Percentiles rank a stretch among this genome's conserved stretches.
Conservation (phyloP, 2,797 vertebrate genomes). For the Micromesistius poutassou region DNA sequence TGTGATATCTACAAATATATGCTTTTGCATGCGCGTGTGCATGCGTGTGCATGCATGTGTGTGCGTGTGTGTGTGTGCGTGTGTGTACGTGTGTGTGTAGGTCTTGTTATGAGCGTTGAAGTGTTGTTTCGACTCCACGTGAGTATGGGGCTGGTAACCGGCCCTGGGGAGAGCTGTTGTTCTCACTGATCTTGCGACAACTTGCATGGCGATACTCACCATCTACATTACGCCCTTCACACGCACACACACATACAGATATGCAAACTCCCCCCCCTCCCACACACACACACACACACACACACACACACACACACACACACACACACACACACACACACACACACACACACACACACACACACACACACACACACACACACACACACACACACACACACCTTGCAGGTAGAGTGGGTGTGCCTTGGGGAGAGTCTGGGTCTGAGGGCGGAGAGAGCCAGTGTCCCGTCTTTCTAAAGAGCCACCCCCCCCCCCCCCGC, state of each 20-base stretch:
- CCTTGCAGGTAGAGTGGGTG: constrained; percentile 18
- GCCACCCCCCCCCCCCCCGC: too few relatives aligned
- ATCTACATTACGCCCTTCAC: background rate
- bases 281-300: background rate
- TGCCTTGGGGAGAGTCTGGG: constrained; percentile 41
- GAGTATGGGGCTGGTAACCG: constrained; percentile 45
- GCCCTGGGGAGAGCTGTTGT: constrained; percentile 61
- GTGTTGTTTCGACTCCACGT: constrained; percentile 55
- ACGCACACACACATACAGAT: constrained; percentile 8
- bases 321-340: constrained; percentile 2
- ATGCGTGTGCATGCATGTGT: constrained; percentile 4
- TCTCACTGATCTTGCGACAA: constrained; percentile 48
- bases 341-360: constrained; percentile 1
- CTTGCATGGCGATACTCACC: constrained; percentile 24
- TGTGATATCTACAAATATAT: constrained; percentile 6
- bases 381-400: constrained; percentile 6
- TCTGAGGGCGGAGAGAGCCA: constrained; percentile 33
- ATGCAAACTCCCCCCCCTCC: background rate
- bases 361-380: constrained; percentile 6
- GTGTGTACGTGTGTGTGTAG: constrained; percentile 16
- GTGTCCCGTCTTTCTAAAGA: constrained; percentile 47
- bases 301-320: constrained; percentile 13
- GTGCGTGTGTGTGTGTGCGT: constrained; percentile 14
- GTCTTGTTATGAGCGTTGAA: constrained; percentile 50
- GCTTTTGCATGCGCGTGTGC: background rate